A percentile compares a stretch with the other conserved stretches of the same genome.
phyloP scores from a whole-genome alignment of 2,888 invertebrate genomes.

The Tipula confusa region DNA sequence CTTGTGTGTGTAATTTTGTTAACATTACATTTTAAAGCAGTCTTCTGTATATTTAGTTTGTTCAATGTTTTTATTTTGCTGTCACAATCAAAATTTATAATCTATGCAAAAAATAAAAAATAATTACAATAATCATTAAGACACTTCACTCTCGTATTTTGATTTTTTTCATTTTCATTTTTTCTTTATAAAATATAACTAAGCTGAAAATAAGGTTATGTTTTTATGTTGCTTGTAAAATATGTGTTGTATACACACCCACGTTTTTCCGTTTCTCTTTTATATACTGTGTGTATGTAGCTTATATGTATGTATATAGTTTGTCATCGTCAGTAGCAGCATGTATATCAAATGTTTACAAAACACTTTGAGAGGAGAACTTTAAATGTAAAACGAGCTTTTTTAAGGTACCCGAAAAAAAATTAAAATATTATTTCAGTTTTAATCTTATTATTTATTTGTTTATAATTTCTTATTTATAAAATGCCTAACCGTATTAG shows the following conservation, averaged over 20 bases:
- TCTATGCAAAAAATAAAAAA: no score
- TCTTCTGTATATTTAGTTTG: neutral
- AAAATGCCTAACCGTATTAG: neutral
- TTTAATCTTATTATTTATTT: neutral
- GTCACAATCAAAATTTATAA: neutral
- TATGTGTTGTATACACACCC: slow-evolving; percentile 12
- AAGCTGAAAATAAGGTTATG: neutral
- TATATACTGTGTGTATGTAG: neutral
- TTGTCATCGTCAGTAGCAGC: neutral
- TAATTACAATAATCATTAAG: neutral
- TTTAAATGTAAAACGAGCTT: neutral
- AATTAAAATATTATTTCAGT: neutral
- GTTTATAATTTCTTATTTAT: neutral
- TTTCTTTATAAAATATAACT: neutral
- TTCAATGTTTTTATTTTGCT: slow-evolving; percentile 25
- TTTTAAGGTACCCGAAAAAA: neutral
- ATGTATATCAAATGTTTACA: neutral
- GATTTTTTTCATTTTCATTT: no score
- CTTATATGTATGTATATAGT: neutral
- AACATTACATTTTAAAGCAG: neutral
- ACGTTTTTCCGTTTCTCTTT: neutral
- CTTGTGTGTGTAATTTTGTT: neutral
- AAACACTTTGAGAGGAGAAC: neutral
- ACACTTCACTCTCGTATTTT: neutral
- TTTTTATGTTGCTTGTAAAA: slow-evolving; percentile 9